Conservation (phyloP, 2,113 vertebrate genomes). For the Brachypodius melanocephalos region DNA sequence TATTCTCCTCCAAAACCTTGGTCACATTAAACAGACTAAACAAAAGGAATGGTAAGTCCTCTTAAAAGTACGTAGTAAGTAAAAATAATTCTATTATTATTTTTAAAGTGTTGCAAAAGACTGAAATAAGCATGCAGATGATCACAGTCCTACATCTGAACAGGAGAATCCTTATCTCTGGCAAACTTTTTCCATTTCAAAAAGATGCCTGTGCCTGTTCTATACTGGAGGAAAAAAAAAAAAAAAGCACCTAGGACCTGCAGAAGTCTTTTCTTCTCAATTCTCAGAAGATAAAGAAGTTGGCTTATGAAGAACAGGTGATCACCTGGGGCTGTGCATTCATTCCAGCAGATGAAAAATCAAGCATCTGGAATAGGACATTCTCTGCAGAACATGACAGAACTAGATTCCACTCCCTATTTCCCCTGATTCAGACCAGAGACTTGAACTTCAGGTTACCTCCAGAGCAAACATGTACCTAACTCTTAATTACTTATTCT, state of each 20-base stretch:
- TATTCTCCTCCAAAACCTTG: background rate
- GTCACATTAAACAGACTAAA: background rate
- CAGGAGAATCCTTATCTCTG: background rate
- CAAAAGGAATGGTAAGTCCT: background rate
- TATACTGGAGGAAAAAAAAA: background rate
- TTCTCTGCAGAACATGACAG: background rate
- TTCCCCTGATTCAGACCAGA: background rate
- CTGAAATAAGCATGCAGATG: background rate
- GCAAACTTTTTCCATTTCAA: background rate
- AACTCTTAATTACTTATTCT: background rate
- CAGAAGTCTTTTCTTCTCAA: background rate
- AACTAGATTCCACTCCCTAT: background rate
- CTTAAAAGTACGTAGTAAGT: background rate
- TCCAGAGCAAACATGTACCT: background rate
- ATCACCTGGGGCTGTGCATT: constrained; percentile 9
- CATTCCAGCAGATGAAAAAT: constrained; percentile 39
- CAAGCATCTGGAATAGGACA: background rate
- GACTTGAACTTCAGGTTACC: constrained; percentile 37
- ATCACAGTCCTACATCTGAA: background rate
- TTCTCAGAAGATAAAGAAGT: background rate
- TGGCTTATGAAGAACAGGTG: background rate
- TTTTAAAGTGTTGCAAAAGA: background rate
- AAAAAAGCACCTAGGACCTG: background rate
- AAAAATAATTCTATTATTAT: background rate
- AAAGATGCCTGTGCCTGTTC: background rate